These are phyloP conservation scores for Apodemus sylvaticus DNA, from an alignment of 2,113 vertebrate species.

Conservation along the genomic window DNA sequence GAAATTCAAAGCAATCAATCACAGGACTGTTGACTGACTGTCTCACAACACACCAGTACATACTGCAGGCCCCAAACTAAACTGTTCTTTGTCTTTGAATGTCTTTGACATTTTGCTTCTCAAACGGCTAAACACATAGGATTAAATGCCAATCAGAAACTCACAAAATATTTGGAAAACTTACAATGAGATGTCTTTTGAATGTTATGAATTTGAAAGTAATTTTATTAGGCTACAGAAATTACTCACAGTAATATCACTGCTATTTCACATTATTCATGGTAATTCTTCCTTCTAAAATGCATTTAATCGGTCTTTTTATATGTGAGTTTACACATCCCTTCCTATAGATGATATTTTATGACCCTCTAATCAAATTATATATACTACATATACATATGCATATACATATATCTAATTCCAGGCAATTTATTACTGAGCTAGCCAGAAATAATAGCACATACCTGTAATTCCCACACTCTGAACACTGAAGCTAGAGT, in stretches of 20 bases:
- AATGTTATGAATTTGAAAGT: constrained; percentile 17
- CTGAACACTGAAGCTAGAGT: neutral
- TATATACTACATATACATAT: neutral
- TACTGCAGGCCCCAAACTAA: neutral
- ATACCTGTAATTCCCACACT: neutral
- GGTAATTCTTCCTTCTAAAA: neutral
- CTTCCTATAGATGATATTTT: neutral
- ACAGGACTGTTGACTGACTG: neutral
- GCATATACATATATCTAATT: neutral
- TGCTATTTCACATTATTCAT: neutral
- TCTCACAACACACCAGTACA: neutral
- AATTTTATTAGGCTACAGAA: neutral
- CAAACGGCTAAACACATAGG: neutral
- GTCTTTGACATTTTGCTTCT: neutral
- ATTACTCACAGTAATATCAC: neutral
- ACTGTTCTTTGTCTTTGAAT: constrained; percentile 23
- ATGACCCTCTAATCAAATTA: neutral
- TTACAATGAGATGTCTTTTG: neutral
- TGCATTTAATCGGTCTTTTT: neutral
- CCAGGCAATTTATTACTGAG: neutral
- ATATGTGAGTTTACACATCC: neutral
- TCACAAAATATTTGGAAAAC: neutral
- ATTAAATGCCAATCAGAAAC: neutral
- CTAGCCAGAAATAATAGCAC: neutral
- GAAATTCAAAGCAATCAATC: neutral